These are phyloP conservation scores for Miichthys miiuy DNA, from an alignment of 2,797 vertebrate species.

Conservation along the genomic window DNA sequence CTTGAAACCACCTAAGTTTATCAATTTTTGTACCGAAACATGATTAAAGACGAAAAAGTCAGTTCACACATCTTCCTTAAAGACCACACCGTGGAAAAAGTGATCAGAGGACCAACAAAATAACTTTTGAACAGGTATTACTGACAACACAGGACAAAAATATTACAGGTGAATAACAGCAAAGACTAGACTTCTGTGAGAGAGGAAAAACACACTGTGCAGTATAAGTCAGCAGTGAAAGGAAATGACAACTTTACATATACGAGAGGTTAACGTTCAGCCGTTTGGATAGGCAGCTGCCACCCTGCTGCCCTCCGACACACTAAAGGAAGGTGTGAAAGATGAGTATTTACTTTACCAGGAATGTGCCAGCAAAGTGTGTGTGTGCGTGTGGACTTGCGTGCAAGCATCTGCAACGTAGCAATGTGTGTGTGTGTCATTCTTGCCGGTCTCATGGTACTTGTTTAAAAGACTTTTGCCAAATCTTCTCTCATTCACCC, in stretches of 20 bases:
- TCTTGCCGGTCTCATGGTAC: slow-evolving; percentile 16
- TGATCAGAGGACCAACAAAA: neutral
- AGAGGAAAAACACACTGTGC: slow-evolving; percentile 38
- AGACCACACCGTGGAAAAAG: slow-evolving; percentile 1
- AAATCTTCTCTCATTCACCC: slow-evolving; percentile 54
- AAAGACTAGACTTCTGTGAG: slow-evolving; percentile 37
- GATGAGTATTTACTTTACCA: slow-evolving; percentile 80
- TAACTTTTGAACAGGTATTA: slow-evolving; percentile 3
- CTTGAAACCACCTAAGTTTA: neutral
- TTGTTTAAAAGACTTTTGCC: slow-evolving; percentile 60
- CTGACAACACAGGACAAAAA: slow-evolving; percentile 11
- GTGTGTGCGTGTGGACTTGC: neutral
- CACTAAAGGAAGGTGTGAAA: slow-evolving; percentile 69
- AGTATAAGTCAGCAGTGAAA: slow-evolving; percentile 49
- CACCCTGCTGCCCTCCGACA: slow-evolving; percentile 59
- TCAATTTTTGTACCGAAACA: neutral
- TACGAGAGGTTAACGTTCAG: slow-evolving; percentile 24
- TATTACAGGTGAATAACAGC: slow-evolving; percentile 32
- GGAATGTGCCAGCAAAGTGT: slow-evolving; percentile 64
- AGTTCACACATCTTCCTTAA: neutral
- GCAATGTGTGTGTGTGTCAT: slow-evolving; percentile 7
- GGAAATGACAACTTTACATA: slow-evolving; percentile 51
- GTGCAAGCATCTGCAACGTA: slow-evolving; percentile 15
- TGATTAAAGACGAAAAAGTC: neutral
- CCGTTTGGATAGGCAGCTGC: slow-evolving; percentile 68